Evolutionary conservation across 2,797 vertebrate species (phyloP).

Genomic region (Darevskia nairensis): DNA sequence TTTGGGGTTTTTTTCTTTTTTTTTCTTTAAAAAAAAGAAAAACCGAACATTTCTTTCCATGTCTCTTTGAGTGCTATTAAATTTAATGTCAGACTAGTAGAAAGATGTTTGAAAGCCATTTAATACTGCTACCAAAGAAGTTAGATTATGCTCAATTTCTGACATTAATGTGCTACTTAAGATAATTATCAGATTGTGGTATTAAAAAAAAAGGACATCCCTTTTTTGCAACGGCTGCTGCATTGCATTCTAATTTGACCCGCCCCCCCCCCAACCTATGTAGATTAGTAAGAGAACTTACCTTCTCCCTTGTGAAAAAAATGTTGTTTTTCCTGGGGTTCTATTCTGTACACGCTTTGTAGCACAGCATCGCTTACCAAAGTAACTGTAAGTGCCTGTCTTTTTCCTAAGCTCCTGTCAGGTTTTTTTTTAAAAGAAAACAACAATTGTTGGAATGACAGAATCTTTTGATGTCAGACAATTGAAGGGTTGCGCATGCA

Average conservation of each 20-base stretch:
- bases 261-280: constrained; percentile 52
- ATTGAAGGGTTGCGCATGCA: constrained; percentile 25
- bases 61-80: constrained; percentile 76
- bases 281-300: constrained; percentile 54
- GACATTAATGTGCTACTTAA: constrained; percentile 82
- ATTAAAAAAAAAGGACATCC: constrained; percentile 75
- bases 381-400: constrained; percentile 68
- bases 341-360: constrained; percentile 64
- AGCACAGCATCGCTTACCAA: constrained; percentile 61
- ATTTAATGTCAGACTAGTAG: constrained; percentile 75
- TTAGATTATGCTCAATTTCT: constrained; percentile 78
- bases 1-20: constrained; percentile 43
- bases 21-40: neutral
- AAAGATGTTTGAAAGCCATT: constrained; percentile 80
- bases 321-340: constrained; percentile 60
- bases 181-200: constrained; percentile 78
- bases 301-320: constrained; percentile 60
- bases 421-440: constrained; percentile 27
- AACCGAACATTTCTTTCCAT: constrained; percentile 69
- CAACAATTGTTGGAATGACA: constrained; percentile 52
- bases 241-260: constrained; percentile 73
- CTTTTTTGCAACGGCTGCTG: constrained; percentile 62
- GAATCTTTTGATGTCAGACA: constrained; percentile 58
- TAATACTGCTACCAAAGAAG: constrained; percentile 80
- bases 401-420: constrained; percentile 65